Conservation (phyloP, 2,113 vertebrate genomes). For the Melanotaenia duboulayi region DNA sequence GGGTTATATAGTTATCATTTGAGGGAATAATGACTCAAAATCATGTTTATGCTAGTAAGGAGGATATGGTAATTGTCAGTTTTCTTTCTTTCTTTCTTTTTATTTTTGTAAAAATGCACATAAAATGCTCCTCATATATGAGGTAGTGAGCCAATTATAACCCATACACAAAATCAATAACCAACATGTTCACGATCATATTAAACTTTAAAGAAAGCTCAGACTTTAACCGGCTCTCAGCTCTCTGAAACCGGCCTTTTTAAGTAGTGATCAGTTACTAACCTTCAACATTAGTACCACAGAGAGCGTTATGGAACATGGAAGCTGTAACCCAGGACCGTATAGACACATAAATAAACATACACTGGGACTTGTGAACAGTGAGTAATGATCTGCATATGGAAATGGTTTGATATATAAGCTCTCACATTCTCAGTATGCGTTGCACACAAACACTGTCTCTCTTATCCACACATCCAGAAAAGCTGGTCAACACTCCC, state of each 20-base stretch:
- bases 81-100: no score
- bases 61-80: no score
- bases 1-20: no score
- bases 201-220: no score
- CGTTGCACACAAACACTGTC: not conserved
- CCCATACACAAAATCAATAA: no score
- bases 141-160: no score
- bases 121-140: no score
- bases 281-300: conserved; percentile 16
- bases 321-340: conserved; percentile 45
- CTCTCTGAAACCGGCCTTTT: conserved; percentile 8
- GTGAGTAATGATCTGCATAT: conserved; percentile 70
- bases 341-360: conserved; percentile 63
- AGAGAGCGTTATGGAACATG: conserved; percentile 23
- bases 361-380: conserved; percentile 38
- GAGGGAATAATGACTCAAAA: no score
- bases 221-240: not conserved
- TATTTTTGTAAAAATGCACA: no score
- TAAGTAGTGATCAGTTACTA: conserved; percentile 21
- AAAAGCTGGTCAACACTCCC: conserved; percentile 65
- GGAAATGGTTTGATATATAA: conserved; percentile 59
- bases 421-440: conserved; percentile 47
- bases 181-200: not conserved
- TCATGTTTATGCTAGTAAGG: no score
- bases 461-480: conserved; percentile 56